Percentiles rank a stretch among this genome's conserved stretches.
These are phyloP conservation scores for Sinocyclocheilus rhinocerous DNA, from an alignment of 2,113 vertebrate species.

Conservation along the genomic window DNA sequence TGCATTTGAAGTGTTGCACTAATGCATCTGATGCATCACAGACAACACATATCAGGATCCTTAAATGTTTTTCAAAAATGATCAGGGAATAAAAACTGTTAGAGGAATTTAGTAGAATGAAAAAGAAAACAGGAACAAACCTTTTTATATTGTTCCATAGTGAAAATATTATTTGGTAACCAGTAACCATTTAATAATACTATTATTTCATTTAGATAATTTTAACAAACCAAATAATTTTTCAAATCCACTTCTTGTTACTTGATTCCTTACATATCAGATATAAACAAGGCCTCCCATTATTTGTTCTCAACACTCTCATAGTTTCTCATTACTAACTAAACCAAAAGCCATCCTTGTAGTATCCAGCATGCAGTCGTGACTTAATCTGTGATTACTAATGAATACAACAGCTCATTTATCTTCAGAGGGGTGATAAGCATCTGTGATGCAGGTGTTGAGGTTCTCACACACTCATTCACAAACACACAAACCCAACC, in stretches of 20 bases:
- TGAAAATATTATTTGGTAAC: neutral
- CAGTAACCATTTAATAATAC: neutral
- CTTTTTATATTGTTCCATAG: neutral
- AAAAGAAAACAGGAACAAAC: neutral
- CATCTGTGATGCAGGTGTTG: conserved; percentile 46
- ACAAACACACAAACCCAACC: conserved; percentile 6
- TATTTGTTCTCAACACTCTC: neutral
- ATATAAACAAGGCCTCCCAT: neutral
- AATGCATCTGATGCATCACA: no score
- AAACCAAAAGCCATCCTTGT: neutral
- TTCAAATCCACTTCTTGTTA: neutral
- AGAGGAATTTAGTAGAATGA: neutral
- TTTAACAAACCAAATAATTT: neutral
- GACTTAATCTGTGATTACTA: neutral
- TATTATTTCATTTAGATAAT: neutral
- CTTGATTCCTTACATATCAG: neutral
- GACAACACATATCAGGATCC: neutral
- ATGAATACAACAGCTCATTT: conserved; percentile 14
- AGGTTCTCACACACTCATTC: conserved; percentile 32
- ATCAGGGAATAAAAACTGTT: neutral
- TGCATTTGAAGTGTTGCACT: no score
- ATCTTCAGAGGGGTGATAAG: neutral
- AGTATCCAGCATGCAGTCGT: neutral
- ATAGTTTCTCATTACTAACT: neutral
- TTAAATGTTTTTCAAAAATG: neutral